Percentiles rank a stretch among this genome's conserved stretches.
phyloP scores from a whole-genome alignment of 2,113 vertebrate genomes.

The Lanius collurio region DNA sequence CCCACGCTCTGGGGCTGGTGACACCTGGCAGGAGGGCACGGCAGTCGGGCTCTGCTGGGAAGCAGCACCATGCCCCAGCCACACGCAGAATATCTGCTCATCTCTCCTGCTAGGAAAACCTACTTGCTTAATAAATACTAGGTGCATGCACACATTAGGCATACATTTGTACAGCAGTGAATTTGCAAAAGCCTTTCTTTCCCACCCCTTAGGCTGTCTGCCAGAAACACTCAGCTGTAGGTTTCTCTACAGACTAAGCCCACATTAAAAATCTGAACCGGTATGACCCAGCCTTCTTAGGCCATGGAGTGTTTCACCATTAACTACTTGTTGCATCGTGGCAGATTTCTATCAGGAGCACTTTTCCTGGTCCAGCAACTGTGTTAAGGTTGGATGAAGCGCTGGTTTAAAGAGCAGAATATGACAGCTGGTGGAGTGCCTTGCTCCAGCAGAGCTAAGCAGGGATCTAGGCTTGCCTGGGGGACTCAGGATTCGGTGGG shows the following conservation, averaged over 20 bases:
- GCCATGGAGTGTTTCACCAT: neutral
- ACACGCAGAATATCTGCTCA: neutral
- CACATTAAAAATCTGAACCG: neutral
- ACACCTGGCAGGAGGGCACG: neutral
- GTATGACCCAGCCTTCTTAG: neutral
- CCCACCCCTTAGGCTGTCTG: neutral
- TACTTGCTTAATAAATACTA: neutral
- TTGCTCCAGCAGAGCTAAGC: neutral
- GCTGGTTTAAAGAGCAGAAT: neutral
- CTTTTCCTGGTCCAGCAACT: neutral
- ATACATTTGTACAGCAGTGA: neutral
- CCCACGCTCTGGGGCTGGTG: neutral
- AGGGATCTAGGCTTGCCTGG: neutral
- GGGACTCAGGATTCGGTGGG: neutral
- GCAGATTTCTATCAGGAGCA: neutral
- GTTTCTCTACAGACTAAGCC: neutral
- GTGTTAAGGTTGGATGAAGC: neutral
- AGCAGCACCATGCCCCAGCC: neutral
- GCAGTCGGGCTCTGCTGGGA: neutral
- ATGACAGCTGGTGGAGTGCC: neutral
- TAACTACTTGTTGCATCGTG: neutral
- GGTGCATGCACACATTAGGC: neutral
- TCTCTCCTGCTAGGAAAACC: neutral
- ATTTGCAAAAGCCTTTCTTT: neutral
- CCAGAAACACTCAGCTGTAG: neutral